Evolutionary conservation across 2,113 vertebrate genomes (phyloP).

Genomic region (Saguinus midas): DNA sequence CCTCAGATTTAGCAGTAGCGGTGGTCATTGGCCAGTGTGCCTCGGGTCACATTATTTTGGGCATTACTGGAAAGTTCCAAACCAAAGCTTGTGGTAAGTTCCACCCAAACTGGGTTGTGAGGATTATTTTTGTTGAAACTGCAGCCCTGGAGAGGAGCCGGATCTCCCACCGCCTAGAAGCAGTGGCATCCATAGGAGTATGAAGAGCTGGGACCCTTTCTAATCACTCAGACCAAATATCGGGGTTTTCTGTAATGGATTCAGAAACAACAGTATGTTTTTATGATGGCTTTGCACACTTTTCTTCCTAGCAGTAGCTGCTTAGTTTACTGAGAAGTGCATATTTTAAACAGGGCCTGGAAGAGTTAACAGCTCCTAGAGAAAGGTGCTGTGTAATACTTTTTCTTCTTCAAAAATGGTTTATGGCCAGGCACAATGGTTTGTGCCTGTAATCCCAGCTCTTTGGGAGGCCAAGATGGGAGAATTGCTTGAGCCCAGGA

Average conservation of each 20-base stretch:
- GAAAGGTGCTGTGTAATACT: neutral
- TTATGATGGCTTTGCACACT: neutral
- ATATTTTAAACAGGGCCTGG: neutral
- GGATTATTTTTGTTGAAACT: slow-evolving; percentile 74
- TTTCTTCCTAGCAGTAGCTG: neutral
- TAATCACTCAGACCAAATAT: neutral
- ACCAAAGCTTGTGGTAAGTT: slow-evolving; percentile 53
- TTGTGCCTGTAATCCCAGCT: too few species aligned
- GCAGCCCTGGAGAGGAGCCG: slow-evolving; percentile 66
- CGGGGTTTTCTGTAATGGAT: slow-evolving; percentile 8
- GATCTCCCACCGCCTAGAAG: slow-evolving; percentile 41
- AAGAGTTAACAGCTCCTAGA: neutral
- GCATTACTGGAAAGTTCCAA: slow-evolving; percentile 59
- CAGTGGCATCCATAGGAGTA: neutral
- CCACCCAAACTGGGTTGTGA: slow-evolving; percentile 62
- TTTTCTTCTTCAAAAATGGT: neutral
- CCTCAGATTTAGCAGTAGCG: neutral
- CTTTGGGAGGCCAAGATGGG: too few species aligned
- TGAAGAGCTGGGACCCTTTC: neutral
- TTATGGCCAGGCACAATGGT: too few species aligned
- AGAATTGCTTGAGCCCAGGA: too few species aligned
- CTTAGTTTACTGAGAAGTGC: neutral
- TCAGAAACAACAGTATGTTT: neutral
- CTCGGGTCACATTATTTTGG: slow-evolving; percentile 49
- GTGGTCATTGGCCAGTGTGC: slow-evolving; percentile 35